phyloP scores from a whole-genome alignment of 2,888 invertebrate species.

The Heliothis peltigera region DNA sequence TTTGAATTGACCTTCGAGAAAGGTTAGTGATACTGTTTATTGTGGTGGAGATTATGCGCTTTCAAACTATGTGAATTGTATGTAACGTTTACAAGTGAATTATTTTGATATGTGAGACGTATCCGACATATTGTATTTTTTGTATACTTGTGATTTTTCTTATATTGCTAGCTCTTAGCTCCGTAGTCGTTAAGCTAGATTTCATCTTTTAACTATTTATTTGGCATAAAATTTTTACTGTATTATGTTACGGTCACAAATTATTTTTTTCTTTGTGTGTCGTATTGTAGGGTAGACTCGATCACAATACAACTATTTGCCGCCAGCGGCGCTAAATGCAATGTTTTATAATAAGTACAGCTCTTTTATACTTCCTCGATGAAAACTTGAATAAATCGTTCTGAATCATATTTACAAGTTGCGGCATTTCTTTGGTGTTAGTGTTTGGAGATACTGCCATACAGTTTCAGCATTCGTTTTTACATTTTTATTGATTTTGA shows the following conservation, averaged over 20 bases:
- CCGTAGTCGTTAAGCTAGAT: conserved; percentile 87
- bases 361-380: conserved; percentile 46
- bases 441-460: conserved; percentile 59
- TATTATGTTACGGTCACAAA: conserved; percentile 81
- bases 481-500: conserved; percentile 25
- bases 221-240: conserved; percentile 71
- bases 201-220: conserved; percentile 81
- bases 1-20: conserved; percentile 89
- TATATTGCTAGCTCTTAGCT: conserved; percentile 86
- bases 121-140: conserved; percentile 74
- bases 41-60: conserved; percentile 82
- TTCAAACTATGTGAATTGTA: conserved; percentile 77
- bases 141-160: conserved; percentile 86
- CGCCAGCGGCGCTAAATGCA: conserved; percentile 52
- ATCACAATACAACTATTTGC: conserved; percentile 36
- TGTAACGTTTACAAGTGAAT: conserved; percentile 77
- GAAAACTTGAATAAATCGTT: conserved; percentile 43
- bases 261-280: conserved; percentile 60
- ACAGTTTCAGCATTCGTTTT: conserved; percentile 48
- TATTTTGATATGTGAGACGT: conserved; percentile 79
- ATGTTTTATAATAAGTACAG: conserved; percentile 56
- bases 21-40: conserved; percentile 89
- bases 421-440: conserved; percentile 44
- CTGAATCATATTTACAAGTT: conserved; percentile 39
- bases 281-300: conserved; percentile 48